A percentile compares a stretch with the other conserved stretches of the same genome.
Evolutionary conservation across 2,888 invertebrate genomes (phyloP).

Genomic region (Euplagia quadripunctaria): DNA sequence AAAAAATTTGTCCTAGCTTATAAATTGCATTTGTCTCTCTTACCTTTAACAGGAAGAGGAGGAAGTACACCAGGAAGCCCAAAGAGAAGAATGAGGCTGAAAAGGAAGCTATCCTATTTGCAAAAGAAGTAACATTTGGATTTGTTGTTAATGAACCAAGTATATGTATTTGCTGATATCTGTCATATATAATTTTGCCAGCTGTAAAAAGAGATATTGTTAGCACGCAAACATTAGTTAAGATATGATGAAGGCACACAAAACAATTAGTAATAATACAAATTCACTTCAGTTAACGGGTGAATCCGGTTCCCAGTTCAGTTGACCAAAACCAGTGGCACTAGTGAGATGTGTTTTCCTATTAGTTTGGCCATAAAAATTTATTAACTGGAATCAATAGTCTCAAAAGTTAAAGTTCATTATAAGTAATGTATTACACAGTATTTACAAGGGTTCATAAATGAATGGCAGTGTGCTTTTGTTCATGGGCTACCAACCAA

Average conservation of each 20-base stretch:
- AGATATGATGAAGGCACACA: not conserved
- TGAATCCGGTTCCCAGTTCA: not conserved
- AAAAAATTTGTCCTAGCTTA: not conserved
- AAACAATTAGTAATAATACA: not conserved
- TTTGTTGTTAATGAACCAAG: constrained; percentile 83
- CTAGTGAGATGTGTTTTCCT: not conserved
- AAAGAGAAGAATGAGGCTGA: constrained; percentile 81
- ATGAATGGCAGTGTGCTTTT: not conserved
- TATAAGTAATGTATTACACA: not conserved
- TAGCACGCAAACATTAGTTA: constrained; percentile 50
- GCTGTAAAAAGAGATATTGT: constrained; percentile 80
- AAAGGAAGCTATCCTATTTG: constrained; percentile 81
- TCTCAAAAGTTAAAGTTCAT: too few relatives aligned
- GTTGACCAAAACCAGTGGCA: not conserved
- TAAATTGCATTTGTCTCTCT: constrained; percentile 42
- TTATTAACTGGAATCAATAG: not conserved
- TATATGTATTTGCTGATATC: constrained; percentile 88
- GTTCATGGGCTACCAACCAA: not conserved
- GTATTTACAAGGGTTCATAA: not conserved
- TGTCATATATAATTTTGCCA: constrained; percentile 88
- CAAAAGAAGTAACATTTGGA: constrained; percentile 81
- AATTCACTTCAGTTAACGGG: not conserved
- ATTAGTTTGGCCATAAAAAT: not conserved
- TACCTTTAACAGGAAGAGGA: constrained; percentile 83
- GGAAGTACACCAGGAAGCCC: constrained; percentile 89